Percentiles rank a stretch among this genome's conserved stretches.
Conservation (phyloP, 1,140 invertebrate species). For the Capitella teleta region DNA sequence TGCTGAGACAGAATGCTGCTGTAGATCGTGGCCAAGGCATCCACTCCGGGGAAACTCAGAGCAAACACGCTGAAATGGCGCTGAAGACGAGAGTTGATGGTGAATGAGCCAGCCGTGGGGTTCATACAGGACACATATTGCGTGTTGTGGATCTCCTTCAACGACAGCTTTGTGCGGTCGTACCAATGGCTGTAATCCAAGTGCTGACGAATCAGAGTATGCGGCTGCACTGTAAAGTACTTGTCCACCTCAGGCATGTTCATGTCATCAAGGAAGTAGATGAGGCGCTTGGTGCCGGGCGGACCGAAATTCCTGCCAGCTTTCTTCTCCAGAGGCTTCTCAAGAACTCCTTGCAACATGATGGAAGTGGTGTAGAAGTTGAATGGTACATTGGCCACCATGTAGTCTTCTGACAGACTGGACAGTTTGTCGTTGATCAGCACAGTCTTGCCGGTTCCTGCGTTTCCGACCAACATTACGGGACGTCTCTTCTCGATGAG, state of each 20-base stretch:
- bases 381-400: conserved; percentile 82
- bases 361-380: conserved; percentile 95
- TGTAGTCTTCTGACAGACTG: conserved; percentile 70
- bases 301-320: conserved; percentile 91
- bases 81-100: conserved; percentile 78
- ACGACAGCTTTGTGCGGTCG: conserved; percentile 73
- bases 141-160: conserved; percentile 93
- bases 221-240: conserved; percentile 91
- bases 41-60: conserved; percentile 75
- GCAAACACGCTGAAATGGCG: conserved; percentile 90
- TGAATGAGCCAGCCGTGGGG: conserved; percentile 91
- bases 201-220: conserved; percentile 88
- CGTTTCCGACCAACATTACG: conserved; percentile 84
- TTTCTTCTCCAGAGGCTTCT: conserved; percentile 94
- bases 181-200: conserved; percentile 90
- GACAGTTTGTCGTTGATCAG: conserved; percentile 71
- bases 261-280: conserved; percentile 95
- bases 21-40: conserved; percentile 81
- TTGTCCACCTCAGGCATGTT: conserved; percentile 95
- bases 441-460: conserved; percentile 48
- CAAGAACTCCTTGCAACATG: conserved; percentile 88
- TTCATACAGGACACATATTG: conserved; percentile 97
- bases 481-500: conserved; percentile 77
- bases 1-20: conserved; percentile 67
- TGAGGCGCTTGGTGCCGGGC: conserved; percentile 82